Percentiles rank a stretch among this genome's conserved stretches.
Conservation (phyloP, 1,140 invertebrate genomes). For the Bombus picipes region DNA sequence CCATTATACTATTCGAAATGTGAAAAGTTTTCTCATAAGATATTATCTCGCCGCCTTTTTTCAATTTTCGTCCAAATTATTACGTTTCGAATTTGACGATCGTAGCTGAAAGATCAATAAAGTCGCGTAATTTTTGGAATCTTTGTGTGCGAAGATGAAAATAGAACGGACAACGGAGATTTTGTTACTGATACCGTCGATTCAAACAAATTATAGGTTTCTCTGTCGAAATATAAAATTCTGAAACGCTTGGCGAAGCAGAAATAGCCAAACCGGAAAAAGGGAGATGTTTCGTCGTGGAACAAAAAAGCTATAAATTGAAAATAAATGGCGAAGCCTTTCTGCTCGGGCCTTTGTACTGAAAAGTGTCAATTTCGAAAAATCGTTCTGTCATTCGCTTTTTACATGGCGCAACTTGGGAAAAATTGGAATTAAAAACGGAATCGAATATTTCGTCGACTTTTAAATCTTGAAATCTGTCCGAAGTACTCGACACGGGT, state of each 20-base stretch:
- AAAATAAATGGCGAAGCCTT: conserved; percentile 5
- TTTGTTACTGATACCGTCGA: not conserved
- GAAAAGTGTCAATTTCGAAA: not conserved
- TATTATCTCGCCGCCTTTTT: not conserved
- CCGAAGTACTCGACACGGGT: too few relatives aligned
- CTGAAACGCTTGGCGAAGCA: not conserved
- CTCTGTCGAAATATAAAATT: not conserved
- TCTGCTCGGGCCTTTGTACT: not conserved
- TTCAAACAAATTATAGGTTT: not conserved
- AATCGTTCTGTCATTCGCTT: too few relatives aligned
- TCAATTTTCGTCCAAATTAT: not conserved
- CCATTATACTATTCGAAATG: too few relatives aligned
- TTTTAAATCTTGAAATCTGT: not conserved
- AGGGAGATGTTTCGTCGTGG: not conserved
- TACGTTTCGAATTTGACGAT: not conserved
- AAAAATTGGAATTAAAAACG: conserved; percentile 8
- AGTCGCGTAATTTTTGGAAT: not conserved
- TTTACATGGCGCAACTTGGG: not conserved
- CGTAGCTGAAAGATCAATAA: not conserved
- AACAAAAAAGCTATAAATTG: not conserved
- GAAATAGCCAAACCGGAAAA: not conserved
- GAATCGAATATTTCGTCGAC: not conserved
- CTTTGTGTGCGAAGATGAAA: not conserved
- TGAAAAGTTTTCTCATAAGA: too few relatives aligned
- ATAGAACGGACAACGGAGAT: not conserved